A percentile compares a stretch with the other conserved stretches of the same genome.
Conservation (phyloP, 2,797 vertebrate genomes). For the Lagorchestes hirsutus region DNA sequence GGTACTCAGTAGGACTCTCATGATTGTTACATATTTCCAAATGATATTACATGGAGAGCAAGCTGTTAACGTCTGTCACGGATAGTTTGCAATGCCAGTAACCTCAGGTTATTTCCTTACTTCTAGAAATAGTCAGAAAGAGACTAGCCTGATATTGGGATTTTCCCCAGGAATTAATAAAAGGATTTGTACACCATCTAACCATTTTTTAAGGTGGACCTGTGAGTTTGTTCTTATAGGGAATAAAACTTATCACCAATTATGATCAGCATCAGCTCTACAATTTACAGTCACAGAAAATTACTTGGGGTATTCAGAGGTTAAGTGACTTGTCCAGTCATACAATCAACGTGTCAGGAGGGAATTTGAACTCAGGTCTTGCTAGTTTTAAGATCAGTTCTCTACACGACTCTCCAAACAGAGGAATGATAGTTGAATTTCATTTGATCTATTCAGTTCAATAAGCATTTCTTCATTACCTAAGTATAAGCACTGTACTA, state of each 20-base stretch:
- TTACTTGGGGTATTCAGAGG: background rate
- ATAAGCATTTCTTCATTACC: background rate
- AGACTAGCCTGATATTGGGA: background rate
- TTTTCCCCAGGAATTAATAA: constrained; percentile 37
- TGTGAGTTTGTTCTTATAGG: background rate
- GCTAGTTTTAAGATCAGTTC: background rate
- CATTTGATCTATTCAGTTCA: background rate
- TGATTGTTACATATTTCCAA: constrained; percentile 6
- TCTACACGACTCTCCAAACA: background rate
- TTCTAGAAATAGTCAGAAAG: constrained; percentile 40
- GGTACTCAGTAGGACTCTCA: background rate
- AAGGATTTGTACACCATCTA: background rate
- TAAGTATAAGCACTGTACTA: background rate
- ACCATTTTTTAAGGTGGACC: background rate
- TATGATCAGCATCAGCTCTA: background rate
- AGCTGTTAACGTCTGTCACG: constrained; percentile 3
- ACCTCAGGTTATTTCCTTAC: constrained; percentile 13
- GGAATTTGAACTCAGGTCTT: background rate
- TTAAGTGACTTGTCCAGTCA: background rate
- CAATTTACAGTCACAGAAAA: background rate
- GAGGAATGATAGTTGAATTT: background rate
- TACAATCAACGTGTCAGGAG: background rate
- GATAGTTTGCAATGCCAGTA: constrained; percentile 1
- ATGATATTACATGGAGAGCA: constrained; percentile 24
- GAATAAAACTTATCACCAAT: background rate